Evolutionary conservation across 2,888 invertebrate genomes (phyloP).

Genomic region (Luperina nickerlii): DNA sequence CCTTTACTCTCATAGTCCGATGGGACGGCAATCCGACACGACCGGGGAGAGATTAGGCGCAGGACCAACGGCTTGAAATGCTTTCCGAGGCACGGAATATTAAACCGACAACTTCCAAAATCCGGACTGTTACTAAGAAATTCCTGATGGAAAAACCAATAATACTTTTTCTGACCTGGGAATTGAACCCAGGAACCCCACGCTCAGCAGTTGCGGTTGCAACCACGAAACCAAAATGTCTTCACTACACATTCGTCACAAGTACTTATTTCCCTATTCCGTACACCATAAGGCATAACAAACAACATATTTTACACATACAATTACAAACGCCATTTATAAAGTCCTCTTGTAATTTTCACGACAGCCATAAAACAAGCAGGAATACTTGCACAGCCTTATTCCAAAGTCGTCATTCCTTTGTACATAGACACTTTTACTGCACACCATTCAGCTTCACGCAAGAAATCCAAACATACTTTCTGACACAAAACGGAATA

Average conservation of each 20-base stretch:
- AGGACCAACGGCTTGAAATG: too few species aligned
- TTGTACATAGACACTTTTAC: conserved; percentile 64
- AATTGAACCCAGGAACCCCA: too few species aligned
- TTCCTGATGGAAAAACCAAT: too few species aligned
- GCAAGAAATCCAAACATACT: conserved; percentile 82
- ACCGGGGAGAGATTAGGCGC: too few species aligned
- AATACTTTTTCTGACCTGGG: too few species aligned
- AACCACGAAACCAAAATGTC: background rate
- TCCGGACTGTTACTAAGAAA: too few species aligned
- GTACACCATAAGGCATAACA: background rate
- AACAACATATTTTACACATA: conserved; percentile 25
- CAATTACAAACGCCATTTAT: conserved; percentile 42
- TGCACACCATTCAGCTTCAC: conserved; percentile 68
- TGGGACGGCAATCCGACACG: too few species aligned
- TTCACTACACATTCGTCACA: conserved; percentile 6
- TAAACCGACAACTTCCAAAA: too few species aligned
- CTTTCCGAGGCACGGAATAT: too few species aligned
- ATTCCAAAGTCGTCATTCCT: conserved; percentile 59
- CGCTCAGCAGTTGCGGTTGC: too few species aligned
- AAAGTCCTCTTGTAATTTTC: conserved; percentile 35
- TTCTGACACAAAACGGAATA: conserved; percentile 83
- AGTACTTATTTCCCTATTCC: background rate
- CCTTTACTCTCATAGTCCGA: too few species aligned
- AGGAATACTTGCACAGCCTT: conserved; percentile 43
- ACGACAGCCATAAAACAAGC: conserved; percentile 50